Conservation (phyloP, 2,113 vertebrate genomes). For the Panthera leo region DNA sequence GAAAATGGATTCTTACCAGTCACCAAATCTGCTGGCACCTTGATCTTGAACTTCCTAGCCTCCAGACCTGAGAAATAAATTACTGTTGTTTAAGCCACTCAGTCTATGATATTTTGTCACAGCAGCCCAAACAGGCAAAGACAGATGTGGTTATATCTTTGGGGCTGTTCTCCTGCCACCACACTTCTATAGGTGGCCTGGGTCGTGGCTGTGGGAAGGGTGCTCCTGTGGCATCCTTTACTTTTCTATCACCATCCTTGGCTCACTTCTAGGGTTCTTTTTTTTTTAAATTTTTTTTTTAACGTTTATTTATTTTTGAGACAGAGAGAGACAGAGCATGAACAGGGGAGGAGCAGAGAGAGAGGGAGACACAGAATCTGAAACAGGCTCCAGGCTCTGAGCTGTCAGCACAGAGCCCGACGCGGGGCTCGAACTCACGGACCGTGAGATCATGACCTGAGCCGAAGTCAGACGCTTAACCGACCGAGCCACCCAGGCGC, state of each 20-base stretch:
- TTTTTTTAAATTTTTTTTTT: no score
- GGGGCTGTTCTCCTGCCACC: not conserved
- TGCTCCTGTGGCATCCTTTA: not conserved
- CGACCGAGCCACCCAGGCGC: no score
- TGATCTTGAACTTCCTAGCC: not conserved
- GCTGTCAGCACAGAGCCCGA: no score
- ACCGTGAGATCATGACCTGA: no score
- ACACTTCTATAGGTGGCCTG: not conserved
- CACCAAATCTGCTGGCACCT: not conserved
- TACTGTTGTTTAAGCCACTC: not conserved
- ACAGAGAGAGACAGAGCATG: no score
- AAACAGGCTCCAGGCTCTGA: no score
- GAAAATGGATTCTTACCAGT: not conserved
- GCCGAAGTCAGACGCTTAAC: no score
- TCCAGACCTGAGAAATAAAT: not conserved
- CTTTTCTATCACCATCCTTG: not conserved
- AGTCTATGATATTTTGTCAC: not conserved
- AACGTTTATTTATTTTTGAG: no score
- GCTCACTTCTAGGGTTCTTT: not conserved
- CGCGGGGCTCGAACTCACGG: no score
- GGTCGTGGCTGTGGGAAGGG: not conserved
- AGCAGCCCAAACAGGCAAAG: not conserved
- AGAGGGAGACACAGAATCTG: no score
- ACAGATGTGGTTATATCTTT: not conserved
- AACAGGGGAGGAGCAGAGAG: no score